These are phyloP conservation scores for Exephanes ischioxanthus DNA, from an alignment of 2,888 invertebrate genomes.

Conservation along the genomic window DNA sequence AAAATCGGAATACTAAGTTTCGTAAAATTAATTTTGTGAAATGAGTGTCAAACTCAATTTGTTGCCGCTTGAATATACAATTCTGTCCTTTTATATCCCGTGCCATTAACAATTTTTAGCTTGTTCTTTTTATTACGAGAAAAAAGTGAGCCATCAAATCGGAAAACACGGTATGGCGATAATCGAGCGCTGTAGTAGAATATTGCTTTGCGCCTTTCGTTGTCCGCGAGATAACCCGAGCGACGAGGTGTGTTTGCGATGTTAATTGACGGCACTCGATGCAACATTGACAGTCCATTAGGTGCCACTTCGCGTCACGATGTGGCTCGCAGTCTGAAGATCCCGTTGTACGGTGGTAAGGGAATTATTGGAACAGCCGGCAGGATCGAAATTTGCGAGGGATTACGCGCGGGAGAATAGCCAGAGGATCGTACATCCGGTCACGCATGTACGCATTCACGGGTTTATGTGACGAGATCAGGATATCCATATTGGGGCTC, in stretches of 20 bases:
- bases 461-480: slow-evolving; percentile 4
- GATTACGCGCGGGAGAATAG: slow-evolving; percentile 35
- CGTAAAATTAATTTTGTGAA: too few species aligned
- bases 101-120: too few species aligned
- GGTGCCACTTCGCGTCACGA: neutral
- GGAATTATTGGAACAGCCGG: slow-evolving; percentile 19
- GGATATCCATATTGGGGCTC: slow-evolving; percentile 19
- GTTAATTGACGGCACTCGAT: slow-evolving; percentile 1
- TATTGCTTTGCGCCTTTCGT: neutral
- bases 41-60: too few species aligned
- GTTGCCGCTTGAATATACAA: too few species aligned
- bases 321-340: neutral
- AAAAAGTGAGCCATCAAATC: neutral
- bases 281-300: slow-evolving; percentile 8
- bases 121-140: neutral
- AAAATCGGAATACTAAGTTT: too few species aligned
- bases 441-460: slow-evolving; percentile 32
- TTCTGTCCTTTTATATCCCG: too few species aligned
- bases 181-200: neutral
- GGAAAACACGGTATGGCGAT: neutral
- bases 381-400: slow-evolving; percentile 31
- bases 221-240: neutral
- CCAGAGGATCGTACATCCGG: slow-evolving; percentile 23
- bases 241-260: slow-evolving; percentile 4
- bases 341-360: neutral